Percentiles rank a stretch among this genome's conserved stretches.
phyloP scores from a whole-genome alignment of 2,797 vertebrate genomes.

The Bufotes viridis region DNA sequence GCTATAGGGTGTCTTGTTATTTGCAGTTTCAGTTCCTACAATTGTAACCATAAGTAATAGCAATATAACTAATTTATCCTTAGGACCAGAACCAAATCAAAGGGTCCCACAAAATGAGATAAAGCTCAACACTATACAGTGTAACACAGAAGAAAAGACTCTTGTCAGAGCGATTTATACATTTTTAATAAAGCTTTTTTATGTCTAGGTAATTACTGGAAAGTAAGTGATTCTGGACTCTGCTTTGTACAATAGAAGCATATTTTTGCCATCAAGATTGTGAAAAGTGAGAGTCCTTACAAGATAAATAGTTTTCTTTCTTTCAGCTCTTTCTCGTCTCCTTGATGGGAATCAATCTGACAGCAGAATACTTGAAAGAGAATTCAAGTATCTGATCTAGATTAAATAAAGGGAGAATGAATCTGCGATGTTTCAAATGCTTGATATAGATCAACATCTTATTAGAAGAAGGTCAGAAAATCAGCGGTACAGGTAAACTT shows the following conservation, averaged over 20 bases:
- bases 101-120: neutral
- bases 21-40: neutral
- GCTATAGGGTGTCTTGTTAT: neutral
- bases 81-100: neutral
- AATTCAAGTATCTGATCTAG: slow-evolving; percentile 38
- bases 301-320: slow-evolving; percentile 42
- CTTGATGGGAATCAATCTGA: slow-evolving; percentile 37
- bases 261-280: neutral
- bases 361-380: slow-evolving; percentile 44
- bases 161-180: neutral
- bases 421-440: slow-evolving; percentile 20
- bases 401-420: slow-evolving; percentile 39
- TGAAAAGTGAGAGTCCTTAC: slow-evolving; percentile 25
- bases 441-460: slow-evolving; percentile 32
- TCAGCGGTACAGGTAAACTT: neutral
- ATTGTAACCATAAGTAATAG: neutral
- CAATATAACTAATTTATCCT: neutral
- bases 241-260: neutral
- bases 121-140: neutral
- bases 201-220: neutral
- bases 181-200: neutral
- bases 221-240: neutral
- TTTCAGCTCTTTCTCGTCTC: slow-evolving; percentile 24
- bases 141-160: neutral
- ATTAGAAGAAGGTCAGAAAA: slow-evolving; percentile 7